Conservation (phyloP, 2,888 invertebrate genomes). For the Erebia aethiops region DNA sequence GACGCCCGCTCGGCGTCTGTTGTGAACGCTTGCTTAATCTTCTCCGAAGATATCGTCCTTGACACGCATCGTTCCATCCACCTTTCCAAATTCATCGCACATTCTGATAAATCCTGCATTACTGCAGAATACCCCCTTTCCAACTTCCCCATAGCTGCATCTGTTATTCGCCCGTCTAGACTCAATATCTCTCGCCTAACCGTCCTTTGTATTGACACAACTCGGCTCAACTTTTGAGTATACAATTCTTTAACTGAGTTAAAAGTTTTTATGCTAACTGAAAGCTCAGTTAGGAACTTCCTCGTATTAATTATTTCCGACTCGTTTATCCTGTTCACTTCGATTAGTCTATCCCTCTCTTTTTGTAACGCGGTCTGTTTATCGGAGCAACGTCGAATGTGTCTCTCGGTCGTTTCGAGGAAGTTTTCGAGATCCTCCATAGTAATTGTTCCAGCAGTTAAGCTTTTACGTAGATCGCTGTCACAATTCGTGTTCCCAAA, state of each 20-base stretch:
- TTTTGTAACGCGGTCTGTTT: slow-evolving; percentile 66
- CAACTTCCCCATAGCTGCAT: slow-evolving; percentile 59
- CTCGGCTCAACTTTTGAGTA: slow-evolving; percentile 63
- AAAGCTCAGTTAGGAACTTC: slow-evolving; percentile 71
- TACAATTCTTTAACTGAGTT: slow-evolving; percentile 69
- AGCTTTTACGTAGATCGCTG: slow-evolving; percentile 60
- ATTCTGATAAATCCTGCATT: slow-evolving; percentile 71
- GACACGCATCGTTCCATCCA: slow-evolving; percentile 70
- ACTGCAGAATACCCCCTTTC: slow-evolving; percentile 70
- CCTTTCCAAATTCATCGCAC: slow-evolving; percentile 67
- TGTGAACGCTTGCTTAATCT: slow-evolving; percentile 68
- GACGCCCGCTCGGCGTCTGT: slow-evolving; percentile 59
- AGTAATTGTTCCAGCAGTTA: slow-evolving; percentile 66
- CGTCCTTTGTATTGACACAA: slow-evolving; percentile 68
- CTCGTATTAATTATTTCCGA: slow-evolving; percentile 70
- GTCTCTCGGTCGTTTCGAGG: slow-evolving; percentile 73
- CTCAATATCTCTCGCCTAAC: slow-evolving; percentile 69
- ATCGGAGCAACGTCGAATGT: slow-evolving; percentile 67
- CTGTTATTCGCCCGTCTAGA: slow-evolving; percentile 59
- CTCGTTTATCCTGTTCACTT: slow-evolving; percentile 72
- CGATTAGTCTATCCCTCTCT: slow-evolving; percentile 66
- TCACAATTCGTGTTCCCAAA: slow-evolving; percentile 66
- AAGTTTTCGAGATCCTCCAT: slow-evolving; percentile 77
- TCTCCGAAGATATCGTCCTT: slow-evolving; percentile 64
- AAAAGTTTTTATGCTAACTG: slow-evolving; percentile 69